Evolutionary conservation across 2,113 vertebrate species (phyloP), one percentile per base, ranked within the genome.

Genomic region (Zosterops borbonicus): DNA sequence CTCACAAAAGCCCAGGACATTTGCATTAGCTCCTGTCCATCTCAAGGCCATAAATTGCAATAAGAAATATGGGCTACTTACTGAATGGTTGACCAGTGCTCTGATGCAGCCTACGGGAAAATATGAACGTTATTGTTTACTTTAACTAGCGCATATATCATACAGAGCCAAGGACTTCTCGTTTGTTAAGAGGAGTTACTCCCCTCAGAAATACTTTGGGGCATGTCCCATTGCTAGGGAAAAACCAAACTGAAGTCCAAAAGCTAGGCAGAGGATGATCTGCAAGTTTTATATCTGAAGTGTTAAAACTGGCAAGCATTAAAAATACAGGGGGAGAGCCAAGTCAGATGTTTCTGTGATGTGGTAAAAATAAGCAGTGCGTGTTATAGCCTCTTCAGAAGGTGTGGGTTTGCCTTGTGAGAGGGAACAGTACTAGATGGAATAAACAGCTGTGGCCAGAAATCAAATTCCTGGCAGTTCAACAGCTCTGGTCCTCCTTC

Each of bases 381-480:
- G 27, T 83, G 83, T 87, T 97, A 97, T 62, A 92, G 84, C 64
- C 97, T 95, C 97, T 41, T 94, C 96, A 60, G 97, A 95, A 95
- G 95, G 87, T 31, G 25, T 58, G 64, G 87, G 60, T 90, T 59
- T 95, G 97, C 85, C 89, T 96, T 96, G 86, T 75, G 95, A 92
- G 89, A 59, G 35, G 63, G 89, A 79, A 67, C 85, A 37, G 76
- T 47, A 56, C 12, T 60, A 95, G 63, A 97, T 96, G 94, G 93
- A 95, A 97, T 96, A 96, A 97, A 96, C 97, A 98, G 96, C 97
- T 98, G 97, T 20, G 31, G 87, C 92, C 93, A 94, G 94, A 96
- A 97, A 97, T 97, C 92, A 93, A 87, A 95, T 97, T 97, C 82
- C 94, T 96, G 97, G 95, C 93, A 96, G 92, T 81, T 86, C 96